Evolutionary conservation across 1,140 invertebrate species (phyloP).

Genomic region (Drosophila nigrodunni): DNA sequence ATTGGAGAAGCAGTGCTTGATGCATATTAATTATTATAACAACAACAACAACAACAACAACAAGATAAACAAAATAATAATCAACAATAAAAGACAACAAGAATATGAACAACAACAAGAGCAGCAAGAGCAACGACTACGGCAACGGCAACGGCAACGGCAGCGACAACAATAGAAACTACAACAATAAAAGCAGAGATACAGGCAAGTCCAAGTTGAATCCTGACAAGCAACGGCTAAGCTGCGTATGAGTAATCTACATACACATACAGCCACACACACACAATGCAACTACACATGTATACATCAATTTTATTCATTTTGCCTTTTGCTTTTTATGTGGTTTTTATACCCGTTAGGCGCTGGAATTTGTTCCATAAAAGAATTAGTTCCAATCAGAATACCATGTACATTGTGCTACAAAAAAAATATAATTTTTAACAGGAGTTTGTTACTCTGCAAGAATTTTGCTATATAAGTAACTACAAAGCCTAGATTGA

Average conservation of each 20-base stretch:
- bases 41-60: conserved; percentile 1
- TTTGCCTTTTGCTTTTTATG: conserved; percentile 49
- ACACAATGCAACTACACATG: conserved; percentile 5
- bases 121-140: not conserved
- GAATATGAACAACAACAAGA: conserved; percentile 11
- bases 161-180: not conserved
- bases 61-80: conserved; percentile 25
- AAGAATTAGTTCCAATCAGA: too few relatives aligned
- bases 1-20: conserved; percentile 37
- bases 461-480: too few relatives aligned
- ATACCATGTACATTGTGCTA: too few relatives aligned
- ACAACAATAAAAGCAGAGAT: conserved; percentile 6
- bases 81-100: conserved; percentile 23
- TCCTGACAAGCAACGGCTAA: conserved; percentile 38
- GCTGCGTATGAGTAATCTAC: conserved; percentile 63
- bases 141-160: conserved; percentile 12
- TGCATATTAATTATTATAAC: conserved; percentile 12
- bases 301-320: conserved; percentile 43
- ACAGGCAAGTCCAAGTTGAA: conserved; percentile 63
- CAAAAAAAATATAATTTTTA: too few relatives aligned
- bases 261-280: conserved; percentile 4
- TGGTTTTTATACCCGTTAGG: not conserved
- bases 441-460: too few relatives aligned
- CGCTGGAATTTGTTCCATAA: too few relatives aligned
- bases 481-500: too few relatives aligned